Base-by-base conservation (phyloP, 2,888 invertebrate species). In the Sisyra nigra region DNA sequence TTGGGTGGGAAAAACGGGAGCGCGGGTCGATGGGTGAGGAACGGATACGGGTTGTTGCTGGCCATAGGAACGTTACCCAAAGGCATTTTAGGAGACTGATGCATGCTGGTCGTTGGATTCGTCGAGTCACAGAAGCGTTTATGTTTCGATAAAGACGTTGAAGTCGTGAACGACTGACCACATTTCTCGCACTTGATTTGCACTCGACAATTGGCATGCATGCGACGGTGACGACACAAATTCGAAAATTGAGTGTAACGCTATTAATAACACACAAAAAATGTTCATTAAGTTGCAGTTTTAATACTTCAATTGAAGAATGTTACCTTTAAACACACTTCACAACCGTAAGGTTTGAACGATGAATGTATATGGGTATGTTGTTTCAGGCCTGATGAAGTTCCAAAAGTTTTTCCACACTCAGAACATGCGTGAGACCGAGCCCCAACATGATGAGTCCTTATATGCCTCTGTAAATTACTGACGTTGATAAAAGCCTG, bases 201-300 rank as follows among this genome's bases (percentile, higher is more conserved):
- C 65, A 84, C 84, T 54, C 92, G 83, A 62, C 96, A 97, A 59
- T 89, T 86, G 43, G 85, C 81, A 71, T 98, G 98, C 92, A 97
- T 96, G 45, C 97, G 88, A 60, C 92, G 94, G 69, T 98, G 98
- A n/a, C 98, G 84, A 60, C 98, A 98, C 57, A 99, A 72, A 63
- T 98, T 99, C 32, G 96, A 97, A 65, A 98, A 98, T 68, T 98
- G 98, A 3, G 98, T 98, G 69, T 98, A 98, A 8, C 93, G 83
- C 77, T 78, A 71, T 17, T 24, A 24, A 19, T 7, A 18, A 38
- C n/a, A 38, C 15, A n/a, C 4, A 15, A 37, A 8, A 10, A n/a
- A 35, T 35, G 31, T 18, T n/a, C n/a, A 43, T 29, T n/a, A n/a
- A n/a, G 18, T 44, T 41, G 33, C 38, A 13, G 10, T n/a, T n/a